Base-by-base conservation (phyloP, 2,113 vertebrate species). In the Oryzias curvinotus region DNA sequence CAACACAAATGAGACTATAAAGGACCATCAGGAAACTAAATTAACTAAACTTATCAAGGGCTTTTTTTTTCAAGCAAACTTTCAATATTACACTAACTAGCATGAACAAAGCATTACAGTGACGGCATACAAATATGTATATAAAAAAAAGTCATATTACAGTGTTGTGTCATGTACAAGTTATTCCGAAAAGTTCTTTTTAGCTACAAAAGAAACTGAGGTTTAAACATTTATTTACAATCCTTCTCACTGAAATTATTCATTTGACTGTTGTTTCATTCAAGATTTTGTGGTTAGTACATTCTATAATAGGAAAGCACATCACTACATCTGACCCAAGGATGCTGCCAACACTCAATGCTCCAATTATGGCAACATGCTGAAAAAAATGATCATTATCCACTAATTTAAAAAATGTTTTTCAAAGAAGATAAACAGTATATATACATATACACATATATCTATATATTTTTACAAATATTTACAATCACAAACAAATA, bases 221-320 rank as follows among this genome's bases (percentile, higher is more conserved):
- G 83, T 87, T 85, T 91, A 84, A 91, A 84, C 83, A 83, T 68
- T 74, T 91, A 91, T 92, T 85, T 92, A 92, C 91, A 45, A 77
- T 80, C 53, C 73, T 74, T 67, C 70, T 65, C 59, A 76, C 77
- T 68, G 58, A 77, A 64, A 57, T 78, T 51, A 85, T 56, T 77
- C 57, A 54, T 47, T 73, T 72, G 75, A 79, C 80, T 84, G 80
- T 80, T 63, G 83, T 44, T 64, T 78, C 60, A 71, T 64, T 73
- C 50, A 46, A 73, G 54, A 53, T 72, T 63, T 72, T 55, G 57
- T 72, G 28, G 73, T 73, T 80, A 69, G 61, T 74, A 84, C 79
- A 85, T 85, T 84, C 80, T 71, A 42, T 78, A 74, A 65, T 78
- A 74, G 67, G 56, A 73, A 83, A 78, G 43, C 69, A 81, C 21